phyloP scores from a whole-genome alignment of 2,113 vertebrate species.

The Ammodytes marinus region DNA sequence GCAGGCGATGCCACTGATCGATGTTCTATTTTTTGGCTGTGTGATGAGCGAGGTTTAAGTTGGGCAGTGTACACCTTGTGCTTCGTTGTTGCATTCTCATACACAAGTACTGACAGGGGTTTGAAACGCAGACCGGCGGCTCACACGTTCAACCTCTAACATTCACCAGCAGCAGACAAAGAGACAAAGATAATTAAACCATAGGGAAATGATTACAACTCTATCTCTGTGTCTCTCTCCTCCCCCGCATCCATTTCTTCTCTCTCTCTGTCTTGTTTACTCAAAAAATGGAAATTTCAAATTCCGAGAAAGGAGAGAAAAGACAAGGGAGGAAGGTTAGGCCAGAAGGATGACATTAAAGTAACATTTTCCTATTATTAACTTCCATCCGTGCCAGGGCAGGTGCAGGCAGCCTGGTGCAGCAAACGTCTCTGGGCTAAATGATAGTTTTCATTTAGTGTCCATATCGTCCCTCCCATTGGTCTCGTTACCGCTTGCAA shows the following conservation, averaged over 20 bases:
- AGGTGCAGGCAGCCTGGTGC: conserved; percentile 21
- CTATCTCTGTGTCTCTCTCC: neutral
- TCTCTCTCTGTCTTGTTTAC: conserved; percentile 33
- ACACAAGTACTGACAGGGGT: neutral
- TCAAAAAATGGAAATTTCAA: conserved; percentile 54
- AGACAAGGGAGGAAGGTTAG: neutral
- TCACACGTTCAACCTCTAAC: conserved; percentile 61
- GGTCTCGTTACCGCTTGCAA: conserved; percentile 52
- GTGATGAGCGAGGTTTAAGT: conserved; percentile 56
- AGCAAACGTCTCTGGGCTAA: conserved; percentile 40
- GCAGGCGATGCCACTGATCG: conserved; percentile 57
- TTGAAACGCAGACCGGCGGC: neutral
- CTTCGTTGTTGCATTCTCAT: conserved; percentile 25
- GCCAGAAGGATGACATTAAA: conserved; percentile 47
- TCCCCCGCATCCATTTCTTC: neutral
- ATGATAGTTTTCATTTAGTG: conserved; percentile 67
- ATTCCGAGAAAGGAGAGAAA: conserved; percentile 18
- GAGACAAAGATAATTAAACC: conserved; percentile 81
- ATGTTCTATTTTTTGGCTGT: conserved; percentile 48
- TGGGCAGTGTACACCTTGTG: conserved; percentile 19
- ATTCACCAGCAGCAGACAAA: conserved; percentile 57
- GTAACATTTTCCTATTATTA: conserved; percentile 47
- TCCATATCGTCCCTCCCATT: conserved; percentile 55
- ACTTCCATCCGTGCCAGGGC: conserved; percentile 38
- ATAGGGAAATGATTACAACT: conserved; percentile 72